These are phyloP conservation scores for Suillia variegata DNA, from an alignment of 2,888 invertebrate genomes.

Conservation along the genomic window DNA sequence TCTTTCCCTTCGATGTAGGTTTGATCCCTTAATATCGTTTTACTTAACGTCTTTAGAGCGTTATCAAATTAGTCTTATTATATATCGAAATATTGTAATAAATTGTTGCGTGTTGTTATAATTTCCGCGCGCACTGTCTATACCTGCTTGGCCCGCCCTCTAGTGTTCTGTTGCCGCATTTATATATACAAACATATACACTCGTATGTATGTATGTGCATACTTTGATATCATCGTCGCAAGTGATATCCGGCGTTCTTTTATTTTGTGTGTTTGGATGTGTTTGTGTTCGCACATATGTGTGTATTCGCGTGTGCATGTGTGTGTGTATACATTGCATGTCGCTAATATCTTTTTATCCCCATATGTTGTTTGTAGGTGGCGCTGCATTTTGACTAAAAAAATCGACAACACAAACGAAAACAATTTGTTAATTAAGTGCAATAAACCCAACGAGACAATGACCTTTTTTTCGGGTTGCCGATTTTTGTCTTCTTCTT, in stretches of 20 bases:
- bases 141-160: too few species aligned
- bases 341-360: slow-evolving; percentile 21
- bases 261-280: too few species aligned
- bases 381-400: slow-evolving; percentile 20
- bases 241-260: slow-evolving; percentile 2
- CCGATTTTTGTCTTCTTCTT: neutral
- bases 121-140: too few species aligned
- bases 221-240: neutral
- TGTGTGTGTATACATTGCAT: slow-evolving; percentile 19
- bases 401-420: neutral
- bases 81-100: too few species aligned
- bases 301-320: neutral
- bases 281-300: neutral
- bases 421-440: slow-evolving; percentile 39
- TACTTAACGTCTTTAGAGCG: neutral
- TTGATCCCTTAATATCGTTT: too few species aligned
- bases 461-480: slow-evolving; percentile 35
- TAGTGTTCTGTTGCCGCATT: too few species aligned
- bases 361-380: slow-evolving; percentile 16
- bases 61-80: too few species aligned
- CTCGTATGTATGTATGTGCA: too few species aligned
- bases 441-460: slow-evolving; percentile 45
- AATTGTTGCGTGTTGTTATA: too few species aligned
- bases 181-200: too few species aligned
- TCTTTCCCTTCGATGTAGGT: too few species aligned